Evolutionary conservation across 2,797 vertebrate genomes (phyloP).

Genomic region (Mallotus villosus): DNA sequence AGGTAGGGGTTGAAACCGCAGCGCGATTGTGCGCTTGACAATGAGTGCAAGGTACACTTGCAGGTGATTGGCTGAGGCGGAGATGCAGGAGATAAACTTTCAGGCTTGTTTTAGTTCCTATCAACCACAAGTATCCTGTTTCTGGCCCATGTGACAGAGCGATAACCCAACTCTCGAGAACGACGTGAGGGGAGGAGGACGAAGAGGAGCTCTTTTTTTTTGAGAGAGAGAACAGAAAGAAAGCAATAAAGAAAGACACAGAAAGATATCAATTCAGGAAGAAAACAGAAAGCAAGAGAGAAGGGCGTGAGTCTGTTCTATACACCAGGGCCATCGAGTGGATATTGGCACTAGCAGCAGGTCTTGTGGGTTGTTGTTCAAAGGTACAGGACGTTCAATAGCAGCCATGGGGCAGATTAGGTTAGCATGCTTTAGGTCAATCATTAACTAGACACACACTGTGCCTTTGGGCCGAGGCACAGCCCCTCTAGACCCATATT

Average conservation of each 20-base stretch:
- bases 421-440: conserved; percentile 32
- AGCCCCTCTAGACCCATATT: background rate
- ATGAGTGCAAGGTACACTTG: conserved; percentile 72
- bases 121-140: conserved; percentile 82
- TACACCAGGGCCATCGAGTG: background rate
- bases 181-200: background rate
- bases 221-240: conserved; percentile 10
- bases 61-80: conserved; percentile 80
- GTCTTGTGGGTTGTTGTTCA: conserved; percentile 42
- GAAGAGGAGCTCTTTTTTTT: background rate
- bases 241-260: background rate
- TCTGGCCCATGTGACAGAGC: conserved; percentile 66
- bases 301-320: background rate
- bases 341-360: conserved; percentile 12
- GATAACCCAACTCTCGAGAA: conserved; percentile 47
- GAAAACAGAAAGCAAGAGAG: conserved; percentile 4
- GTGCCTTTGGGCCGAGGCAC: conserved; percentile 11
- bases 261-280: background rate
- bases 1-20: conserved; percentile 71
- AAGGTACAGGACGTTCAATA: conserved; percentile 53
- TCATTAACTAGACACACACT: conserved; percentile 33
- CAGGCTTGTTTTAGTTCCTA: conserved; percentile 72
- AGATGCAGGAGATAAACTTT: conserved; percentile 70
- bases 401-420: conserved; percentile 21
- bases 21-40: conserved; percentile 69